phyloP scores from a whole-genome alignment of 2,888 invertebrate genomes.

The Parascotia fuliginaria region DNA sequence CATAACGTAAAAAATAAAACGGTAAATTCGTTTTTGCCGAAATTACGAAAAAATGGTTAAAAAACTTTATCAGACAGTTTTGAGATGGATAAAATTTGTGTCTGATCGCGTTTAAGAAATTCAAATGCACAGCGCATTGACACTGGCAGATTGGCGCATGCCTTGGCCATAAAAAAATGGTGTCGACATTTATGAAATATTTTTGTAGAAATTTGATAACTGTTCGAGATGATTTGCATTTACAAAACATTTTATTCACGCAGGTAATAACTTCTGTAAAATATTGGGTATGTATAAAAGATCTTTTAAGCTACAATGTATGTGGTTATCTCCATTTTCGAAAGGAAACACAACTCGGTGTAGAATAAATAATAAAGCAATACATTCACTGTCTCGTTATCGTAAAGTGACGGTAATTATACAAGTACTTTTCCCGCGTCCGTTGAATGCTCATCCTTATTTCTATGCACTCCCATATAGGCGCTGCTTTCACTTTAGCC shows the following conservation, averaged over 20 bases:
- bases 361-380: conserved; percentile 10
- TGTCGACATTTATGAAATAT: conserved; percentile 23
- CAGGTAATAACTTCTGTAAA: too few species aligned
- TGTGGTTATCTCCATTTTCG: background rate
- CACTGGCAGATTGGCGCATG: conserved; percentile 34
- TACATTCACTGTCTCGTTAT: conserved; percentile 9
- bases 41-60: conserved; percentile 57
- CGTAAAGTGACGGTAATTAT: conserved; percentile 34
- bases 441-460: conserved; percentile 51
- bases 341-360: background rate
- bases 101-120: conserved; percentile 33
- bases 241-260: background rate
- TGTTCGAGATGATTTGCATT: background rate
- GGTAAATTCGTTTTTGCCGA: conserved; percentile 49
- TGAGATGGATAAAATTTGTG: conserved; percentile 48
- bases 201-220: conserved; percentile 8
- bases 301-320: background rate
- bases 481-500: conserved; percentile 54
- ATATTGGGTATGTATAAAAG: too few species aligned
- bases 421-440: conserved; percentile 42
- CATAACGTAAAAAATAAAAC: conserved; percentile 37
- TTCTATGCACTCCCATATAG: conserved; percentile 46
- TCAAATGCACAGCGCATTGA: conserved; percentile 25
- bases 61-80: conserved; percentile 60
- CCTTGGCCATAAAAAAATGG: conserved; percentile 28